Evolutionary conservation across 2,113 vertebrate species (phyloP), one percentile per base, ranked within the genome.

Genomic region (Microcebus tavaratra): DNA sequence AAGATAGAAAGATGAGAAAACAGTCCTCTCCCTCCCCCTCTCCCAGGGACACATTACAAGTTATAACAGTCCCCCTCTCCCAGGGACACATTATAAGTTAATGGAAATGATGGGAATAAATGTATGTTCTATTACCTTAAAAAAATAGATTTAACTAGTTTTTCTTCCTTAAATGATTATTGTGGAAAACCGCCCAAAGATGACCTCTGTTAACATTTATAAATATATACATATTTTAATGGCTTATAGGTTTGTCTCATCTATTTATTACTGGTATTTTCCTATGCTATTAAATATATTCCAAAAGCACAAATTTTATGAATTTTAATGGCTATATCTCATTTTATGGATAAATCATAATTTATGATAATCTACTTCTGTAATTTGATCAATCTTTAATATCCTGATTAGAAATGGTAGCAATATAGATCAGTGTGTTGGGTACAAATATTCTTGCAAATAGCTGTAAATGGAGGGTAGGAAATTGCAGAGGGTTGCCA

Each of bases 121-220:
- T 91, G 76, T 90, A 53, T 76, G 23, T 61, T 93, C 55, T 53
- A 87, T 93, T 93, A 91, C 92, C 96, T 95, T 18, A 93, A 94
- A 65, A 94, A 94, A 87, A 34, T 29, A 73, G 45, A 93, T 67
- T 90, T 93, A 83, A 48, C 50, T 76, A 23, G 3, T 89, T 95
- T 92, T 95, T 50, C 59, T 83, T 21, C 36, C 10, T 48, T 93
- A 83, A 93, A 82, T 90, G 55, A 55, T 87, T 92, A 93, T 73
- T 87, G 50, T 94, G 34, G 39, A 87, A 92, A 94, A 92, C 10
- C 11, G 86, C 34, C 15, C 57, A 70, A 82, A 94, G 39, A 80
- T 94, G 86, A 65, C 68, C 61, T 91, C 88, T 85, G 70, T 90
- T 91, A 82, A 88, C 34, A 70, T 87, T 89, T 93, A 81, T 80